Evolutionary conservation across 2,888 invertebrate genomes (phyloP).

Genomic region (Willowsia nigromaculata): DNA sequence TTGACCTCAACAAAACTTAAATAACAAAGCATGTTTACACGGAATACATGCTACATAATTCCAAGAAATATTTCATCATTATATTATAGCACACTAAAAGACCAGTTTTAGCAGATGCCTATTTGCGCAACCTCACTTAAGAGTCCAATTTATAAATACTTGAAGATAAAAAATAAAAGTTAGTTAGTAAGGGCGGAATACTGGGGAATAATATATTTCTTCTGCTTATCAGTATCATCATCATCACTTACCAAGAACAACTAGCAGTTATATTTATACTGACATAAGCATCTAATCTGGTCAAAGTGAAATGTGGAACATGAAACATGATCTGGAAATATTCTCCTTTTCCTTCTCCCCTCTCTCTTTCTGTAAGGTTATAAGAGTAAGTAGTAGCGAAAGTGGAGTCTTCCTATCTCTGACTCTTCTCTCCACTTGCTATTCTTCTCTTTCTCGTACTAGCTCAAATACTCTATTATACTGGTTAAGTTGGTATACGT

Average conservation of each 20-base stretch:
- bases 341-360: neutral
- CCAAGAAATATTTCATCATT: neutral
- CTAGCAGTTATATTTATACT: neutral
- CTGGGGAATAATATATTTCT: neutral
- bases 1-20: neutral
- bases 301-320: conserved; percentile 70
- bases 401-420: neutral
- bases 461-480: neutral
- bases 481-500: neutral
- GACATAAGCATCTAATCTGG: conserved; percentile 64
- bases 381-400: neutral
- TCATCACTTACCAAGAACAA: neutral
- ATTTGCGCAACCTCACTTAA: neutral
- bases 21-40: neutral
- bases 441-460: neutral
- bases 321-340: conserved; percentile 65
- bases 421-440: neutral
- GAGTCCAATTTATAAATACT: neutral
- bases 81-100: neutral
- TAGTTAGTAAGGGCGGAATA: neutral
- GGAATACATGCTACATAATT: neutral
- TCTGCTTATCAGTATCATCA: neutral
- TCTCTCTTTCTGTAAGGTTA: neutral
- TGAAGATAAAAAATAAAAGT: neutral
- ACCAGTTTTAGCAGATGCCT: neutral